These are phyloP conservation scores for Carcinoscorpius rotundicauda DNA, from an alignment of 1,140 invertebrate species.

Conservation along the genomic window DNA sequence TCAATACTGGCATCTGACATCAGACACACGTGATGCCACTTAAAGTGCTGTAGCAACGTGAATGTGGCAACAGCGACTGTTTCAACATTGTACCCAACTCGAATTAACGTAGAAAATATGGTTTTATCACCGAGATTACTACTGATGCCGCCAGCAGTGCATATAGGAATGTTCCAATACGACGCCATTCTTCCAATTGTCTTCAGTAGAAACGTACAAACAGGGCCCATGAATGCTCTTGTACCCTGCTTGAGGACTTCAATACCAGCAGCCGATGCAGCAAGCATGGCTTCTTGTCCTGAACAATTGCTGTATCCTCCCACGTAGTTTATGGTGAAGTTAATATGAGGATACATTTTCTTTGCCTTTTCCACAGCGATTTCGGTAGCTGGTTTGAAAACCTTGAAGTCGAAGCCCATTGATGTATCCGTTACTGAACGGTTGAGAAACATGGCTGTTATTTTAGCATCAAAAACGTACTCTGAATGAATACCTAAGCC, in stretches of 20 bases:
- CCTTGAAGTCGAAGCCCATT: slow-evolving; percentile 3
- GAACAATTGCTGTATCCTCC: slow-evolving; percentile 9
- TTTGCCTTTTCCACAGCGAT: slow-evolving; percentile 8
- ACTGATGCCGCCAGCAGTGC: slow-evolving; percentile 49
- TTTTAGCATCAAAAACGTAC: slow-evolving; percentile 8
- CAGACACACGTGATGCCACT: slow-evolving; percentile 67
- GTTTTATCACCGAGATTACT: slow-evolving; percentile 69
- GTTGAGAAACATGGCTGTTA: slow-evolving; percentile 18
- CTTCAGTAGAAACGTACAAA: slow-evolving; percentile 70
- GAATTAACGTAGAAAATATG: slow-evolving; percentile 67
- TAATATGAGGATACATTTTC: slow-evolving; percentile 8
- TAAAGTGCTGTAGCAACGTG: slow-evolving; percentile 51
- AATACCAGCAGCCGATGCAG: slow-evolving; percentile 14
- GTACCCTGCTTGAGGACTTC: slow-evolving; percentile 15
- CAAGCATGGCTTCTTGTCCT: slow-evolving; percentile 9
- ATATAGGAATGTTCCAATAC: slow-evolving; percentile 78
- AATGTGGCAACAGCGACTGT: slow-evolving; percentile 54
- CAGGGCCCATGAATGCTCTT: slow-evolving; percentile 25
- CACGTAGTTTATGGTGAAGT: slow-evolving; percentile 11
- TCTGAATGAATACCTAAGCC: no score
- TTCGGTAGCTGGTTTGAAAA: slow-evolving; percentile 9
- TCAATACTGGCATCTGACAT: slow-evolving; percentile 51
- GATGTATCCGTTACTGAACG: slow-evolving; percentile 14
- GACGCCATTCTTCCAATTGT: slow-evolving; percentile 68
- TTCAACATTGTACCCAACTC: slow-evolving; percentile 61